Conservation (phyloP, 2,888 invertebrate species). For the Mythimna lalbum region DNA sequence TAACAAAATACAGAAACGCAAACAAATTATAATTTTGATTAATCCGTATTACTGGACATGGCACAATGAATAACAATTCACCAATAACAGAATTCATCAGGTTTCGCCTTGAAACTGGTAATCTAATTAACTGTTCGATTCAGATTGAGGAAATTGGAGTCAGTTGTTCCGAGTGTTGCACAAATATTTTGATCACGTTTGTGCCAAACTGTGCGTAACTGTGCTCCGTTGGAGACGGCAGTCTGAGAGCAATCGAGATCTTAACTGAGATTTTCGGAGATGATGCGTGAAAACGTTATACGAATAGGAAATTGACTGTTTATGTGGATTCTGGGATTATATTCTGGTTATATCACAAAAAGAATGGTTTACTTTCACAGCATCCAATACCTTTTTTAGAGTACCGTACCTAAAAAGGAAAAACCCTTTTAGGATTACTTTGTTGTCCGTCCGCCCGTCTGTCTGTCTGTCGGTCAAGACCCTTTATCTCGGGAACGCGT, state of each 20-base stretch:
- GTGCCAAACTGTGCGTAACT: constrained; percentile 52
- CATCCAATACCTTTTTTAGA: too few relatives aligned
- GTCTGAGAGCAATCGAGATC: constrained; percentile 28
- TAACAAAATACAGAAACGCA: constrained; percentile 7
- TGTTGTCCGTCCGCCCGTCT: too few relatives aligned
- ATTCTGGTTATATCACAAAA: constrained; percentile 9
- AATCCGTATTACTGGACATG: constrained; percentile 12
- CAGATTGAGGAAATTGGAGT: constrained; percentile 53
- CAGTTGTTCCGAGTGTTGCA: constrained; percentile 44
- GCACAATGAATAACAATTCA: constrained; percentile 46
- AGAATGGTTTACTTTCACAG: not conserved
- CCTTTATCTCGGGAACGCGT: too few relatives aligned
- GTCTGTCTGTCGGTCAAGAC: too few relatives aligned
- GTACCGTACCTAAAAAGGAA: too few relatives aligned
- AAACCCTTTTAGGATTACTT: too few relatives aligned
- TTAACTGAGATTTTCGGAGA: constrained; percentile 28
- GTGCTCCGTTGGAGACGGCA: constrained; percentile 23
- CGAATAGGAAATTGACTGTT: constrained; percentile 22
- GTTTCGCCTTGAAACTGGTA: constrained; percentile 46
- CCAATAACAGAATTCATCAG: constrained; percentile 46
- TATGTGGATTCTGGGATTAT: not conserved
- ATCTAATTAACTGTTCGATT: constrained; percentile 57
- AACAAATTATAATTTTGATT: constrained; percentile 37
- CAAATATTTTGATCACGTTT: constrained; percentile 65
- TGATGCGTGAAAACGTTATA: constrained; percentile 26